phyloP scores from a whole-genome alignment of 2,113 vertebrate genomes.

The Odocoileus hemionus region DNA sequence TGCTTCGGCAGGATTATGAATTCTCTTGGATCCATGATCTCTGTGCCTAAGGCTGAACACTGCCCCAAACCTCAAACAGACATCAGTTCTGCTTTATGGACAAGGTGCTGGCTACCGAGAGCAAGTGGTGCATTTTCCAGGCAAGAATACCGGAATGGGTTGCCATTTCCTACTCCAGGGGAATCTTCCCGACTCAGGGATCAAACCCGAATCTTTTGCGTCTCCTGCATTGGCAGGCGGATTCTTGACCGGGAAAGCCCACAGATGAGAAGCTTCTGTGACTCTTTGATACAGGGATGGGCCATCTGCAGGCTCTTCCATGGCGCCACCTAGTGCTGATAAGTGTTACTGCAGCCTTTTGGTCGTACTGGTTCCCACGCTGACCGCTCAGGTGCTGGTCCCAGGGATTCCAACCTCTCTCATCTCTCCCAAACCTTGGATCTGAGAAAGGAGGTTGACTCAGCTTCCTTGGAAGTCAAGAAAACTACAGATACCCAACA shows the following conservation, averaged over 20 bases:
- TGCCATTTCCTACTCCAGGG: not conserved
- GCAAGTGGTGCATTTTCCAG: not conserved
- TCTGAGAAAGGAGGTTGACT: not conserved
- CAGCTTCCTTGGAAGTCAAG: not conserved
- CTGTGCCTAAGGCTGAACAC: not conserved
- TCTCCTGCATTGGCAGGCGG: not conserved
- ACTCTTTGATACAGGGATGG: fast-evolving
- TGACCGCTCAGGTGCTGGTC: fast-evolving
- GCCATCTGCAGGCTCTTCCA: not conserved
- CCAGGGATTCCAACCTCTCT: fast-evolving
- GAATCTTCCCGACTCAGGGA: not conserved
- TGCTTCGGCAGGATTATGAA: not conserved
- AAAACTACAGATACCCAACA: not conserved
- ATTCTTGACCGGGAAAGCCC: not conserved
- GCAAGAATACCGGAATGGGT: not conserved
- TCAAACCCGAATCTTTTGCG: not conserved
- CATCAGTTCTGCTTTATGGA: not conserved
- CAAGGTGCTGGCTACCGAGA: not conserved
- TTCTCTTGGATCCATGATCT: not conserved
- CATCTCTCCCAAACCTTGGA: fast-evolving
- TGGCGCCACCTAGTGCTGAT: not conserved
- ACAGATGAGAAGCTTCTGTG: fast-evolving
- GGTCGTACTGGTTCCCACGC: fast-evolving
- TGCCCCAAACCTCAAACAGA: not conserved
- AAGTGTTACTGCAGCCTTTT: not conserved